Percentiles rank a stretch among this genome's conserved stretches.
Evolutionary conservation across 2,888 invertebrate species (phyloP).

Genomic region (Ariolimax columbianus): DNA sequence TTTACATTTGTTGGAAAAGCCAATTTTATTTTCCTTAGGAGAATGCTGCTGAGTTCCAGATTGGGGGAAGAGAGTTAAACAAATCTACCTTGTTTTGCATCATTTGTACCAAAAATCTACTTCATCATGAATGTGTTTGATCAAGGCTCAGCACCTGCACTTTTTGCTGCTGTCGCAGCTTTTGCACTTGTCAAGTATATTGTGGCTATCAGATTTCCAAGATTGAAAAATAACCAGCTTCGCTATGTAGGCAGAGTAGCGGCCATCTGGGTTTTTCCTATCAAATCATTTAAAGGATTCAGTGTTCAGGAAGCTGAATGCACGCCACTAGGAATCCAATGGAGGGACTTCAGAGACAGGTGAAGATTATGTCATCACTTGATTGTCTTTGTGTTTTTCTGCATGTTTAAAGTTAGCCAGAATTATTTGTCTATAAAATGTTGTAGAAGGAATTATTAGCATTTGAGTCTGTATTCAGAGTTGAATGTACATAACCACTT

Average conservation of each 20-base stretch:
- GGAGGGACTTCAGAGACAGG: slow-evolving; percentile 66
- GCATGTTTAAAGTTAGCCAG: no score
- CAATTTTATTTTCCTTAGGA: no score
- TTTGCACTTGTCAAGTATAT: slow-evolving; percentile 54
- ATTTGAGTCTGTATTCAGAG: no score
- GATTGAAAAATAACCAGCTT: slow-evolving; percentile 25
- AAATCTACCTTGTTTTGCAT: background rate
- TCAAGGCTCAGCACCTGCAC: slow-evolving; percentile 37
- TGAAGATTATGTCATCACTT: slow-evolving; percentile 40
- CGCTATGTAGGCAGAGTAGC: slow-evolving; percentile 64
- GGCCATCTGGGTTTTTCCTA: slow-evolving; percentile 63
- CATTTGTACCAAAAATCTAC: background rate
- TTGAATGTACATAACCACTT: no score
- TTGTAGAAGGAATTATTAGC: no score
- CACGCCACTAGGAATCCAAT: slow-evolving; percentile 57
- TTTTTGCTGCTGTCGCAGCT: slow-evolving; percentile 55
- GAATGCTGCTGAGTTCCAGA: no score
- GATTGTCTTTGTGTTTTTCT: background rate
- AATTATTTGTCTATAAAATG: no score
- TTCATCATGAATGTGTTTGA: slow-evolving; percentile 38
- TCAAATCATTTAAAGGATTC: slow-evolving; percentile 68
- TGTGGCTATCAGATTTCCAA: slow-evolving; percentile 41
- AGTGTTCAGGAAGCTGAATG: slow-evolving; percentile 56
- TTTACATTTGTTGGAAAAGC: no score
- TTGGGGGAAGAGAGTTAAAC: no score